A percentile compares a stretch with the other conserved stretches of the same genome.
Evolutionary conservation across 2,797 vertebrate species (phyloP).

Genomic region (Cyclopterus lumpus): DNA sequence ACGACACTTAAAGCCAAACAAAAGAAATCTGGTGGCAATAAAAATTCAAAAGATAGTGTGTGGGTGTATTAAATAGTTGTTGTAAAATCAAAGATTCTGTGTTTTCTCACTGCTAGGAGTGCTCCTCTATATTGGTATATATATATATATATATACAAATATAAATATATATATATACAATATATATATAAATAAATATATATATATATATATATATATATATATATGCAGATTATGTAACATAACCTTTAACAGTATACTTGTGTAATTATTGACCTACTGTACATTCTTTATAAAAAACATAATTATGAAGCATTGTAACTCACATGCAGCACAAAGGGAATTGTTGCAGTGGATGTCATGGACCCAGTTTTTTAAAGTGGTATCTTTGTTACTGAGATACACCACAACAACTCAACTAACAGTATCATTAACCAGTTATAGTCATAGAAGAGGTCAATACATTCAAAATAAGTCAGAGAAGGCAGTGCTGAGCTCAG

Average conservation of each 20-base stretch:
- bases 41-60: neutral
- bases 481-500: neutral
- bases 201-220: neutral
- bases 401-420: neutral
- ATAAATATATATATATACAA: neutral
- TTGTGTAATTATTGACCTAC: conserved; percentile 12
- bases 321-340: conserved; percentile 7
- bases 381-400: neutral
- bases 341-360: neutral
- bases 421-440: neutral
- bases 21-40: neutral
- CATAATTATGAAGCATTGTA: neutral
- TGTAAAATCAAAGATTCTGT: neutral
- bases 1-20: neutral
- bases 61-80: neutral
- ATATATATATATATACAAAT: neutral
- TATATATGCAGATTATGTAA: neutral
- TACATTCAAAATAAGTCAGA: neutral
- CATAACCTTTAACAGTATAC: neutral
- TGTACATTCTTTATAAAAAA: conserved; percentile 15
- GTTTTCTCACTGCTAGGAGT: neutral
- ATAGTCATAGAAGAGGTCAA: neutral
- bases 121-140: neutral
- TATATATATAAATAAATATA: neutral
- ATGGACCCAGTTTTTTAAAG: neutral